Base-by-base conservation (phyloP, 2,888 invertebrate genomes). In the Bursaphelenchus okinawaensis region DNA sequence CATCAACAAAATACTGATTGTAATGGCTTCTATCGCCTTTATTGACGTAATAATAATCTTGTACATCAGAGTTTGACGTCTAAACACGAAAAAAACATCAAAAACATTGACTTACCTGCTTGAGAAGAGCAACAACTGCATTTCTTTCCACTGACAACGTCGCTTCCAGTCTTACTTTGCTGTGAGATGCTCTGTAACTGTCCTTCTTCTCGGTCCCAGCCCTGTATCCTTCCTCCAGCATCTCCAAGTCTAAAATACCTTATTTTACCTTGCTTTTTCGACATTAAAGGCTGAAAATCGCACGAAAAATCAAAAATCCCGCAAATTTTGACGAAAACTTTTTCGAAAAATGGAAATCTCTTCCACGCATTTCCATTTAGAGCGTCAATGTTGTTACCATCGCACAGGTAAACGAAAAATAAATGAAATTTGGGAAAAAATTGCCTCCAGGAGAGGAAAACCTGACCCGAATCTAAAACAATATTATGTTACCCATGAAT, bases 81-180 rank as follows among this genome's bases (percentile, higher is more conserved):
- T 24, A 55, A 27, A 19, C 16, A 1, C 23, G 67, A 68, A 22
- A 67, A 68, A 16, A 40, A n/a, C 40, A 1, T 40, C 40, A 40
- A 40, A 40, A 40, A 16, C 28, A 23, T 24, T n/a, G 22, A 54
- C 50, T 57, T 40, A 78, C 80, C 75, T 80, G 72, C 26, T 75
- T 72, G 28, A 80, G 68, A n/a, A 80, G 64, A 51, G 66, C 59
- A 67, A 75, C 70, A 52, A 78, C 77, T 20, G 79, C 78, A 56
- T 72, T 66, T 58, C 79, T 68, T 55, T 79, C 74, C 24, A 79
- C 71, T 12, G 80, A 78, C 1, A 80, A 66, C n/a, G 12, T 40
- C 16, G 40, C 40, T 1, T 40, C 40, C 3, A 40, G 40, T n/a
- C n/a, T 40, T 12, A 16, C n/a, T 40, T 40, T 40, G 40, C 40